phyloP scores from a whole-genome alignment of 2,888 invertebrate species.

The Zhuqinia jingwanae region DNA sequence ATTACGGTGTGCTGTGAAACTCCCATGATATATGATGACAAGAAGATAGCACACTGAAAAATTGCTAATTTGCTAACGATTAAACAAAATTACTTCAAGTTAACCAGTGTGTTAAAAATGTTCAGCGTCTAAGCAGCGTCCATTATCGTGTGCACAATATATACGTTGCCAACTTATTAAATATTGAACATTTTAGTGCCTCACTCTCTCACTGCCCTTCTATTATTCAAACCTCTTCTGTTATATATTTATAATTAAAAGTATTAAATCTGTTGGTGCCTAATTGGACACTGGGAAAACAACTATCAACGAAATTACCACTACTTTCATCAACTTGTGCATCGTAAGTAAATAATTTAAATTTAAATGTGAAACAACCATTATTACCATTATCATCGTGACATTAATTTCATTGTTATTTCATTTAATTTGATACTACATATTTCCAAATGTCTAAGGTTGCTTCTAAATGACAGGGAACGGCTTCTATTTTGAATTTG shows the following conservation, averaged over 20 bases:
- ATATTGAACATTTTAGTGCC: too few relatives aligned
- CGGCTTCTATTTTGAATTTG: neutral
- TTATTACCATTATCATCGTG: conserved; percentile 26
- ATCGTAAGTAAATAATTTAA: neutral
- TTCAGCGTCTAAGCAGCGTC: neutral
- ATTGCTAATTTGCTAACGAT: conserved; percentile 21
- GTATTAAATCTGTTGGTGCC: neutral
- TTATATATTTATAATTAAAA: conserved; percentile 22
- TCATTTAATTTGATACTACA: too few relatives aligned
- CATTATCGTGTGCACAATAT: too few relatives aligned
- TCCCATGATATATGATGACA: conserved; percentile 33
- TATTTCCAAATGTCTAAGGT: too few relatives aligned
- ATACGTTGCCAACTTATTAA: too few relatives aligned
- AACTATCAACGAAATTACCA: neutral
- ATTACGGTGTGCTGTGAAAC: conserved; percentile 35
- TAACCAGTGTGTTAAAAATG: neutral
- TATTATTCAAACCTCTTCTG: neutral
- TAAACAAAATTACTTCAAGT: conserved; percentile 9
- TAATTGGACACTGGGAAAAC: conserved; percentile 38
- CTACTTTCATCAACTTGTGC: neutral
- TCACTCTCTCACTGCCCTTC: neutral
- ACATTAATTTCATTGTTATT: conserved; percentile 35
- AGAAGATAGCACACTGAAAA: conserved; percentile 11
- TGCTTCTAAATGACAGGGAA: neutral
- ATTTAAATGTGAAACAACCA: neutral